These are phyloP conservation scores for Psittacus erithacus DNA, from an alignment of 2,113 vertebrate genomes.

Conservation along the genomic window DNA sequence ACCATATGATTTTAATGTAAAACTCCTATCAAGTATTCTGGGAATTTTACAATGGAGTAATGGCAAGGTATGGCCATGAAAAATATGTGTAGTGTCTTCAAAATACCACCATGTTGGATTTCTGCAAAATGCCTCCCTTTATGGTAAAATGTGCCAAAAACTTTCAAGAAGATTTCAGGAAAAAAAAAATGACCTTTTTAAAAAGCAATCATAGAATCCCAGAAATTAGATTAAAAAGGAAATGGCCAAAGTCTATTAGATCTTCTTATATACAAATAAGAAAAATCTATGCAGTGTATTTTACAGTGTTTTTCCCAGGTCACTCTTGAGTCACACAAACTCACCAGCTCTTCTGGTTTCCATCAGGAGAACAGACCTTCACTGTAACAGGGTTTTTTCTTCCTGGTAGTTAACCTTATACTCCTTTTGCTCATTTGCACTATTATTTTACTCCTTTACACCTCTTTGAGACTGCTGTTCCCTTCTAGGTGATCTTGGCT, in stretches of 20 bases:
- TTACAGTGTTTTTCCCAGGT: neutral
- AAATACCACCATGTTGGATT: neutral
- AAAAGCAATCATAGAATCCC: neutral
- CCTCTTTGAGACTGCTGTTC: neutral
- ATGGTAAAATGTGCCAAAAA: neutral
- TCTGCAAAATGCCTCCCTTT: neutral
- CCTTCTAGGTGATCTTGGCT: neutral
- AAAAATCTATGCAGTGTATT: neutral
- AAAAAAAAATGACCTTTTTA: neutral
- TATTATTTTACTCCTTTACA: neutral
- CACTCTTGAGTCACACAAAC: neutral
- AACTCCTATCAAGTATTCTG: slow-evolving; percentile 9
- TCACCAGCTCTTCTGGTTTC: neutral
- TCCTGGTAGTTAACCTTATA: neutral
- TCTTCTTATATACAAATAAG: neutral
- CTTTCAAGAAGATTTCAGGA: neutral
- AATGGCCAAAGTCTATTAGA: neutral
- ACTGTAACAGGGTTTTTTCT: neutral
- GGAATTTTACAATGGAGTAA: neutral
- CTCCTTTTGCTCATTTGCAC: neutral
- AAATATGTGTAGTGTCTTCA: neutral
- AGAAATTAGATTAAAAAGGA: slow-evolving; percentile 3
- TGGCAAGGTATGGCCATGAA: neutral
- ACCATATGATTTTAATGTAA: slow-evolving; percentile 2
- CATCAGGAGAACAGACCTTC: neutral